phyloP scores from a whole-genome alignment of 1,140 invertebrate genomes.

The Medauroidea extradentata region DNA sequence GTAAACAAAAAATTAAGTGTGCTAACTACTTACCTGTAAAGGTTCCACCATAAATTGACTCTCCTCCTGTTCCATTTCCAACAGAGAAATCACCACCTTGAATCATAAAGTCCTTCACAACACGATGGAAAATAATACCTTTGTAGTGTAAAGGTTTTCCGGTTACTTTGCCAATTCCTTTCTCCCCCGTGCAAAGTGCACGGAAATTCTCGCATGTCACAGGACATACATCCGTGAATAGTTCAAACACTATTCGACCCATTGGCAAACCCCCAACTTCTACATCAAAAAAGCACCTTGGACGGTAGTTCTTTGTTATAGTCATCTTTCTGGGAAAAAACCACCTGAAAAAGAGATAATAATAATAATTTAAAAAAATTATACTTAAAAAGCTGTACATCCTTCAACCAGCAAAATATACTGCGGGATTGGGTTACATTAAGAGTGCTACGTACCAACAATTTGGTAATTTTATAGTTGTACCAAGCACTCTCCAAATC shows the following conservation, averaged over 20 bases:
- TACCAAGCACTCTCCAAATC: no score
- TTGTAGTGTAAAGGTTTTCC: slow-evolving; percentile 71
- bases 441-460: no score
- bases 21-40: slow-evolving; percentile 63
- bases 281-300: slow-evolving; percentile 86
- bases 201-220: slow-evolving; percentile 94
- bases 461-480: no score
- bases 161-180: slow-evolving; percentile 67
- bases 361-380: no score
- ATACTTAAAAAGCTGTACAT: no score
- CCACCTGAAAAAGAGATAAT: no score
- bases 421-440: no score
- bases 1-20: neutral
- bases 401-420: no score
- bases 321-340: neutral
- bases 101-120: slow-evolving; percentile 91
- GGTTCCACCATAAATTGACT: slow-evolving; percentile 86
- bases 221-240: slow-evolving; percentile 88
- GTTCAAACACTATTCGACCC: slow-evolving; percentile 90
- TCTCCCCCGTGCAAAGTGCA: slow-evolving; percentile 85
- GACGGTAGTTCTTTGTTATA: slow-evolving; percentile 33
- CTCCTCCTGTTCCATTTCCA: slow-evolving; percentile 86
- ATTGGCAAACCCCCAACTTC: slow-evolving; percentile 81
- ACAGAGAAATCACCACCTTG: slow-evolving; percentile 84
- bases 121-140: slow-evolving; percentile 82